Conservation (phyloP, 2,888 invertebrate genomes). For the Serripes groenlandicus region DNA sequence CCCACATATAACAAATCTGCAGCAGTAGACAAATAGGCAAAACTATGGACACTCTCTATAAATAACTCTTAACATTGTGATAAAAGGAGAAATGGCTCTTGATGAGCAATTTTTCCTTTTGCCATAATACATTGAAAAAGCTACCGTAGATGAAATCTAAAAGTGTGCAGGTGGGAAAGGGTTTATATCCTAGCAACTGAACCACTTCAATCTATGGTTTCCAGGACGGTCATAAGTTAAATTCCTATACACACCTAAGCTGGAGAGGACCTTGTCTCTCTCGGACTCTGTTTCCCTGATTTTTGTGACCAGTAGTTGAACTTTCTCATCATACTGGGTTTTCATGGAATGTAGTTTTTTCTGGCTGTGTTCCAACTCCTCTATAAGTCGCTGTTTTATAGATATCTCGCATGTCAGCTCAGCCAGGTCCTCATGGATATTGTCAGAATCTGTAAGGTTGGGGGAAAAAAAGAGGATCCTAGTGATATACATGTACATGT, state of each 20-base stretch:
- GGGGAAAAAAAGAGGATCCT: too few relatives aligned
- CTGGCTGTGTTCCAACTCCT: conserved; percentile 96
- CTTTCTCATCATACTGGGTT: conserved; percentile 96
- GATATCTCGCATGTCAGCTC: conserved; percentile 97
- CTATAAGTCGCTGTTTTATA: conserved; percentile 97
- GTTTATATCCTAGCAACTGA: too few relatives aligned
- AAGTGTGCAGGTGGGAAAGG: too few relatives aligned
- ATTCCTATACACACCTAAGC: conserved; percentile 82
- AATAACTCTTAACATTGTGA: neutral
- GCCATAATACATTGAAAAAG: neutral
- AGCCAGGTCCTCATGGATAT: conserved; percentile 92
- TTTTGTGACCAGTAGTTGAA: conserved; percentile 93
- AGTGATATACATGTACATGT: too few relatives aligned
- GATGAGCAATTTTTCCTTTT: neutral
- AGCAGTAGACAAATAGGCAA: too few relatives aligned
- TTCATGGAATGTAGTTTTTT: conserved; percentile 94
- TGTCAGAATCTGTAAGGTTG: conserved; percentile 81
- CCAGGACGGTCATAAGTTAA: too few relatives aligned
- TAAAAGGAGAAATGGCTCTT: neutral
- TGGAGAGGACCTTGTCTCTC: conserved; percentile 93
- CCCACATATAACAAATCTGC: too few relatives aligned
- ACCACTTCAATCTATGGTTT: too few relatives aligned
- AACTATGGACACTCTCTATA: too few relatives aligned
- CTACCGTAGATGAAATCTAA: too few relatives aligned
- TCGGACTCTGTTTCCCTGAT: conserved; percentile 96